Evolutionary conservation across 2,797 vertebrate species (phyloP), one percentile per base, ranked within the genome.

Genomic region (Scarus forsteni): DNA sequence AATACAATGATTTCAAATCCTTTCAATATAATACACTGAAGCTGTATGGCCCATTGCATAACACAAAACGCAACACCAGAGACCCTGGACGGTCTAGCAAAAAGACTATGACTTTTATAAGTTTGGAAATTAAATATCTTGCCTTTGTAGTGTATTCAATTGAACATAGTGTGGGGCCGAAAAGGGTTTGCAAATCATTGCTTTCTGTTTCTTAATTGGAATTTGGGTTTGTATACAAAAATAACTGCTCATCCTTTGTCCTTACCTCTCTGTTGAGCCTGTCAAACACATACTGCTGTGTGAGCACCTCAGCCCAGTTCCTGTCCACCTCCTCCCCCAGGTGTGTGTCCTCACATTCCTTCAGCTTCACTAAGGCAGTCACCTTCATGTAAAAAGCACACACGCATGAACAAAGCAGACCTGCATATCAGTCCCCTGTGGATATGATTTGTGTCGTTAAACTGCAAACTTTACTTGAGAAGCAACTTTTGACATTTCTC

Each of bases 251-350:
- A 40, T 36, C 16, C 46, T n/a, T 45, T 44, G 6, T 15, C 14
- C 87, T 85, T 78, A 98, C 98, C 96, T 99, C 97, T 15, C 94
- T 94, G 61, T 94, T 94, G 39, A 98, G 96, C 75, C 98, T 94
- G 91, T 99, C 95, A 13, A 97, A 99, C 73, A 99, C 91, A 69
- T 96, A 98, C 85, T 98, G 97, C 89, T 98, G 97, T 0, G 97
- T 99, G 66, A 96, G 91, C 70, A 99, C 95, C 90, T 99, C 97
- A 0, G 92, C 93, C 97, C 97, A 99, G 93, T 99, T 97, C 79
- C 98, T 94, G 86, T 99, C 96, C 64, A 98, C 98, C 90, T 99
- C 98, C 85, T 99, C 97, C 12, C 98, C 97, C 3, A 99, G 96
- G 85, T 99, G 96, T 8, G 96, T 97, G 78, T 99, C 98, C 86